Evolutionary conservation across 2,888 invertebrate species (phyloP).

Genomic region (Serrognathus titanus): DNA sequence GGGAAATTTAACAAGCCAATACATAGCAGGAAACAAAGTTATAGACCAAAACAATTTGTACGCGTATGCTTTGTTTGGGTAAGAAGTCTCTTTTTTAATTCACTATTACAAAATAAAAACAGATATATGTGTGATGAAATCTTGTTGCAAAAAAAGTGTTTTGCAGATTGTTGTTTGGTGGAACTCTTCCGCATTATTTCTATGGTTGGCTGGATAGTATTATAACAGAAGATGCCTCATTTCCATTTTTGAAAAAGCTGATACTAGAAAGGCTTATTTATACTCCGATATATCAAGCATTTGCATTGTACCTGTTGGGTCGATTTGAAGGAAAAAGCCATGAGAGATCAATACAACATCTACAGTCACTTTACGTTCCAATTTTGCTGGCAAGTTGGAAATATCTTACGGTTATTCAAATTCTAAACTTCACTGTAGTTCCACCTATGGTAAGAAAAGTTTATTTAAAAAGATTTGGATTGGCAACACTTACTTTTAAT

Average conservation of each 20-base stretch:
- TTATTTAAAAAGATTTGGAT: not conserved
- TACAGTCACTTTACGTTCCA: slow-evolving; percentile 62
- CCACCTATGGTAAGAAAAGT: slow-evolving; percentile 68
- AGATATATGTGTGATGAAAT: not conserved
- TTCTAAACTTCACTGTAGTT: slow-evolving; percentile 70
- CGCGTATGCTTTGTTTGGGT: slow-evolving; percentile 77
- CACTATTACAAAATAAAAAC: slow-evolving; percentile 5
- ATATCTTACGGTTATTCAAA: slow-evolving; percentile 71
- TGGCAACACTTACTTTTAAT: too few relatives aligned
- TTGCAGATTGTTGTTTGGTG: slow-evolving; percentile 72
- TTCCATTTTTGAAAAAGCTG: slow-evolving; percentile 57
- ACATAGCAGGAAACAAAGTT: slow-evolving; percentile 61
- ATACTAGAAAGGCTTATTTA: slow-evolving; percentile 70
- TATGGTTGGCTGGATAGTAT: slow-evolving; percentile 61
- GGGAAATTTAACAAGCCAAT: slow-evolving; percentile 72
- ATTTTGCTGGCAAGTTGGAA: slow-evolving; percentile 72
- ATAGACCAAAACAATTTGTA: slow-evolving; percentile 65
- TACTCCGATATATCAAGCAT: slow-evolving; percentile 68
- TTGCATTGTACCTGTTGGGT: slow-evolving; percentile 70
- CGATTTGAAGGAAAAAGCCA: slow-evolving; percentile 76
- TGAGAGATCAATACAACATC: slow-evolving; percentile 58
- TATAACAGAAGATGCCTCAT: slow-evolving; percentile 55
- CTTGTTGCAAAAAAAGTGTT: slow-evolving; percentile 6
- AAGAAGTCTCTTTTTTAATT: slow-evolving; percentile 30
- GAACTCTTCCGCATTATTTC: slow-evolving; percentile 75